Evolutionary conservation across 2,113 vertebrate species (phyloP).

Genomic region (Sylvietta virens): DNA sequence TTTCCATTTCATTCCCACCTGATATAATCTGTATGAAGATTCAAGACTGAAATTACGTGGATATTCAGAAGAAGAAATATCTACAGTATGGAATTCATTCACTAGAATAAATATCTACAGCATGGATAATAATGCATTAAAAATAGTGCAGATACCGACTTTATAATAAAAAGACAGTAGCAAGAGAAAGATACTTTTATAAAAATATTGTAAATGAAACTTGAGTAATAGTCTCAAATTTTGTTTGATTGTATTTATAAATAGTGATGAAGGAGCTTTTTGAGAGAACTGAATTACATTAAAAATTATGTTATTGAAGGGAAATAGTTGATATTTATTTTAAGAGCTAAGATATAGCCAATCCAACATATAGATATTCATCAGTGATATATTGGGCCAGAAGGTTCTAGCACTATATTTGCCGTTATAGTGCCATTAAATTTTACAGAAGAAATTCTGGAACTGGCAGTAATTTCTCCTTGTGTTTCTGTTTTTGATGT

Average conservation of each 20-base stretch:
- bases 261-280: neutral
- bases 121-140: neutral
- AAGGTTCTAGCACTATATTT: neutral
- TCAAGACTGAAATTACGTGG: neutral
- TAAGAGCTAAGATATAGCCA: neutral
- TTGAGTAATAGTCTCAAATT: neutral
- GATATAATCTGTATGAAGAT: neutral
- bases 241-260: neutral
- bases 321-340: neutral
- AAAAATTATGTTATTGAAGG: neutral
- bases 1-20: neutral
- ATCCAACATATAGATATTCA: neutral
- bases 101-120: neutral
- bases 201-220: neutral
- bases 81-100: neutral
- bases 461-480: neutral
- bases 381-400: neutral
- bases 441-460: neutral
- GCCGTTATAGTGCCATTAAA: neutral
- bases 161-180: neutral
- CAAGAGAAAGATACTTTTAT: neutral
- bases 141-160: neutral
- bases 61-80: neutral
- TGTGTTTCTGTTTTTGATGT: neutral
- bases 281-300: neutral